Evolutionary conservation across 2,797 vertebrate genomes (phyloP).

Genomic region (Graptemys geographica): DNA sequence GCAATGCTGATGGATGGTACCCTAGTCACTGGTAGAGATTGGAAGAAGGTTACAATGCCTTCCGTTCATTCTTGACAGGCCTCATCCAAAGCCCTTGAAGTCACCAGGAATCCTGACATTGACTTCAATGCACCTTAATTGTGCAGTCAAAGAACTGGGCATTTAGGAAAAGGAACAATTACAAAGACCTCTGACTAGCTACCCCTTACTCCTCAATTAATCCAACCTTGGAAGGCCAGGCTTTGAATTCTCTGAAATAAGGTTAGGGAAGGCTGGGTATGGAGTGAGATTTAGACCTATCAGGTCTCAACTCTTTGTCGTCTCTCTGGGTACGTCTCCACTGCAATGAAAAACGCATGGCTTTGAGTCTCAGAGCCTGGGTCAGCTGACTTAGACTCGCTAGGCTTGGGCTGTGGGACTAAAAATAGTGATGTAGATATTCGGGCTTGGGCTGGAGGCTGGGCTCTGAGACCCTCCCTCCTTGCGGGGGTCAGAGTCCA

Average conservation of each 20-base stretch:
- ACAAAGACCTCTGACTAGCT: background rate
- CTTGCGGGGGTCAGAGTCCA: background rate
- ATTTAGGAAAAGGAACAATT: background rate
- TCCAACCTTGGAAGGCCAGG: rapidly evolving
- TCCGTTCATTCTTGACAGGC: background rate
- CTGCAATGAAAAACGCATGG: background rate
- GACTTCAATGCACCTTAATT: background rate
- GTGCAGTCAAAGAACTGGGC: background rate
- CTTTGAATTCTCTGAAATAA: background rate
- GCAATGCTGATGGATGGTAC: background rate
- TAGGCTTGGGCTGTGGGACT: background rate
- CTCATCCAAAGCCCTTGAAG: background rate
- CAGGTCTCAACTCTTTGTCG: background rate
- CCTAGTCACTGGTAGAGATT: background rate
- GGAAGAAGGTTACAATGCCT: background rate
- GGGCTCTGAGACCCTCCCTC: background rate
- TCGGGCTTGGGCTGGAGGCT: background rate
- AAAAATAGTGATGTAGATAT: background rate
- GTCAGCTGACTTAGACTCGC: too few species aligned
- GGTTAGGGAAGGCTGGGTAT: background rate
- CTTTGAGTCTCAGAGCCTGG: background rate
- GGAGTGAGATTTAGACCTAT: rapidly evolving
- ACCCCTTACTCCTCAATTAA: background rate
- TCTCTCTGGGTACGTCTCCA: too few species aligned
- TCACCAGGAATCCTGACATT: background rate